phyloP scores from a whole-genome alignment of 2,888 invertebrate species.

The Drosophila hawaiiensis region DNA sequence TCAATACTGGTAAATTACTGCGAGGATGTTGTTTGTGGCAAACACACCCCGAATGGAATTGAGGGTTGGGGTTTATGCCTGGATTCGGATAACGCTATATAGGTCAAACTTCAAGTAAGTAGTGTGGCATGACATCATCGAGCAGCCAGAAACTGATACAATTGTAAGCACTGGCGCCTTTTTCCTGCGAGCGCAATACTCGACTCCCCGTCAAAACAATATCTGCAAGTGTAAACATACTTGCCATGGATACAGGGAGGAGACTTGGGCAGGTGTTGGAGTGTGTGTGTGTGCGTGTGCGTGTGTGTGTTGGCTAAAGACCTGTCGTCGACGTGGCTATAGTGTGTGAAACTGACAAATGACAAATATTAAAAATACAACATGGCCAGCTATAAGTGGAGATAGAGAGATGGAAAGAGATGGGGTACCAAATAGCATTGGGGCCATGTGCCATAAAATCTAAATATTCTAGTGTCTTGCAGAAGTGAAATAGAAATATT shows the following conservation, averaged over 20 bases:
- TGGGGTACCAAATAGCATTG: slow-evolving; percentile 4
- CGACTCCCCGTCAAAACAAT: slow-evolving; percentile 47
- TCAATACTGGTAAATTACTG: slow-evolving; percentile 33
- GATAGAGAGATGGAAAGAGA: not conserved
- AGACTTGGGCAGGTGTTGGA: slow-evolving; percentile 1
- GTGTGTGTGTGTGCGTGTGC: not conserved
- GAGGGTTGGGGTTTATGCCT: slow-evolving; percentile 33
- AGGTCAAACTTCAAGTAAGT: slow-evolving; percentile 66
- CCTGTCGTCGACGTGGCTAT: slow-evolving; percentile 57
- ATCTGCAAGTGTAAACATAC: slow-evolving; percentile 48
- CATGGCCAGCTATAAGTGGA: slow-evolving; percentile 40
- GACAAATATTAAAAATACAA: slow-evolving; percentile 70
- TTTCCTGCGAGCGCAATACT: slow-evolving; percentile 32
- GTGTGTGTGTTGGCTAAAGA: slow-evolving; percentile 26
- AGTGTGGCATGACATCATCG: slow-evolving; percentile 69
- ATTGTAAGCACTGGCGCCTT: slow-evolving; percentile 33
- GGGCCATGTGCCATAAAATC: slow-evolving; percentile 50
- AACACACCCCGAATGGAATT: slow-evolving; percentile 42
- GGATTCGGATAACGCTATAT: slow-evolving; percentile 50
- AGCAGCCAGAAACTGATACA: slow-evolving; percentile 41
- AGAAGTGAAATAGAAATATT: slow-evolving; percentile 19
- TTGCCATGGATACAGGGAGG: slow-evolving; percentile 57
- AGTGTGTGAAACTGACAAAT: slow-evolving; percentile 68
- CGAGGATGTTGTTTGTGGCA: slow-evolving; percentile 14
- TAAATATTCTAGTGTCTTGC: slow-evolving; percentile 29